These are phyloP conservation scores for Phymorhynchus buccinoides DNA, from an alignment of 1,140 invertebrate genomes.

Conservation along the genomic window DNA sequence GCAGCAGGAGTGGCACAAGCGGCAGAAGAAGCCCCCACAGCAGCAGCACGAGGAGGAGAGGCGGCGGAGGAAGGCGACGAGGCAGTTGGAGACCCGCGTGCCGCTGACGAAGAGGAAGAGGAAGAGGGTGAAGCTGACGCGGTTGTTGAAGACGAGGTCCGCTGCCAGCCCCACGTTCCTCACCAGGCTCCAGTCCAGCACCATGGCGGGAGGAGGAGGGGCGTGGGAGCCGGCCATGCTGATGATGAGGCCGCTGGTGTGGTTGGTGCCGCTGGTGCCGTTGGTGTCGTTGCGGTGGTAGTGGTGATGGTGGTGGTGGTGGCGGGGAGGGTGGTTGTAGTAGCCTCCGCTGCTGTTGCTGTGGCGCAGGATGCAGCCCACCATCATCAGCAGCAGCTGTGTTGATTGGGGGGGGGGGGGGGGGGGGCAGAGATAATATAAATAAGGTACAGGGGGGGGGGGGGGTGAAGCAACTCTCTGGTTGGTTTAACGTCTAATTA, in stretches of 20 bases:
- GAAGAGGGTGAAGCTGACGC: conserved; percentile 23
- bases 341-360: background rate
- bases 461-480: background rate
- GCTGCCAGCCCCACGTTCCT: conserved; percentile 23
- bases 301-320: background rate
- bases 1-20: background rate
- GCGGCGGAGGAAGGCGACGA: background rate
- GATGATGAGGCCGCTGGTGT: background rate
- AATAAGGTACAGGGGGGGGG: background rate
- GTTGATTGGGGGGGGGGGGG: background rate
- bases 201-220: background rate
- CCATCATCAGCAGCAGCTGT: background rate
- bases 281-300: background rate
- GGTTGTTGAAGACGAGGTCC: conserved; percentile 29
- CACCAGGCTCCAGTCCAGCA: background rate
- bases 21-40: background rate
- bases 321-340: background rate
- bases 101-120: conserved; percentile 14
- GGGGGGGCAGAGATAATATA: background rate
- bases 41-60: background rate
- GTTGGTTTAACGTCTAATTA: no score
- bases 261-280: background rate
- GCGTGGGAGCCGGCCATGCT: background rate
- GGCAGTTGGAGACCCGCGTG: background rate
- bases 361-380: background rate